Conservation (phyloP, 2,888 invertebrate genomes). For the Meliscaeva auricollis region DNA sequence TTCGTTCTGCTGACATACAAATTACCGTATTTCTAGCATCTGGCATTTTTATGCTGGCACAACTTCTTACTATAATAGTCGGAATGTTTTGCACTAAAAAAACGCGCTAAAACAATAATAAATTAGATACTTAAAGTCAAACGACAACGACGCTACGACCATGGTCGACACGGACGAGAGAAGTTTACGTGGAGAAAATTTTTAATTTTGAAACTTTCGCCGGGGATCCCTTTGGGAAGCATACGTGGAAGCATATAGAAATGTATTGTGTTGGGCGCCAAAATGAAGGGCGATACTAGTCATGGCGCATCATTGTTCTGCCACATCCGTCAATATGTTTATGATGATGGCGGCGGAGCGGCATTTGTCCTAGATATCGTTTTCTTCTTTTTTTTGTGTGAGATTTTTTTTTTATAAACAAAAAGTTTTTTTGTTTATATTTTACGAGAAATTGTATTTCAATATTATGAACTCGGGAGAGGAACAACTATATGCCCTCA, state of each 20-base stretch:
- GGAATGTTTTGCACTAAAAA: constrained; percentile 55
- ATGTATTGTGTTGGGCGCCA: not conserved
- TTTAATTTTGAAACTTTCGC: constrained; percentile 66
- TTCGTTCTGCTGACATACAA: constrained; percentile 52
- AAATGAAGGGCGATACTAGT: not conserved
- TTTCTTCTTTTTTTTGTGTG: too few species aligned
- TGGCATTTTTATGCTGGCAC: constrained; percentile 37
- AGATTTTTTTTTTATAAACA: too few species aligned
- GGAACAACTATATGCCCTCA: too few species aligned
- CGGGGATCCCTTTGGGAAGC: not conserved
- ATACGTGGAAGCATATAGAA: too few species aligned
- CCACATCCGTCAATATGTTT: constrained; percentile 70
- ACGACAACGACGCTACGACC: not conserved
- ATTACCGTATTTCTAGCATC: constrained; percentile 34
- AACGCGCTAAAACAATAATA: constrained; percentile 59
- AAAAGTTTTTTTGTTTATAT: not conserved
- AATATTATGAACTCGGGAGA: not conserved
- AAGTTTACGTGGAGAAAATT: constrained; percentile 67
- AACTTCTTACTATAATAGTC: not conserved
- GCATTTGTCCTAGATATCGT: too few species aligned
- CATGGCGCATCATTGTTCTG: constrained; percentile 20
- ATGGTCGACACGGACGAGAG: constrained; percentile 11
- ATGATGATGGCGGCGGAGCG: constrained; percentile 47
- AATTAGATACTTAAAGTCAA: constrained; percentile 37
- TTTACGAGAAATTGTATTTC: not conserved